Conservation (phyloP, 2,797 vertebrate genomes). For the Moxostoma hubbsi region DNA sequence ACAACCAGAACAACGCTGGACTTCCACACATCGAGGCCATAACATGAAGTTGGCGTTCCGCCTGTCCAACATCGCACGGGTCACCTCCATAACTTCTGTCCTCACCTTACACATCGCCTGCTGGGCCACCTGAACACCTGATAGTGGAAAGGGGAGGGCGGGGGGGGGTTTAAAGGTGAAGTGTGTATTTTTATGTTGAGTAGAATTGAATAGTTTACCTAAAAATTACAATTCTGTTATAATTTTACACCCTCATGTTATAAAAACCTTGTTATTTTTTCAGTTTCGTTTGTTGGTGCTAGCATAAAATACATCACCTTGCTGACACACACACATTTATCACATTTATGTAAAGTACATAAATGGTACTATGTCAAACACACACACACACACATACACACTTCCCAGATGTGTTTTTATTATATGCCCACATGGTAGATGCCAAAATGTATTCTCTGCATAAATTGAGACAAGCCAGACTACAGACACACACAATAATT, state of each 20-base stretch:
- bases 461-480: constrained; percentile 7
- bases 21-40: constrained; percentile 93
- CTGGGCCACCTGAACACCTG: constrained; percentile 77
- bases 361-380: neutral
- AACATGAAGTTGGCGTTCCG: constrained; percentile 90
- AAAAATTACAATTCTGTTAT: too few species aligned
- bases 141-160: neutral
- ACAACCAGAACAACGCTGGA: constrained; percentile 93
- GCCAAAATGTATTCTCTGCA: neutral
- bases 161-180: constrained; percentile 20
- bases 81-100: constrained; percentile 90
- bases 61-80: constrained; percentile 87
- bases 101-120: constrained; percentile 89
- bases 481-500: constrained; percentile 31
- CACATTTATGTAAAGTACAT: neutral
- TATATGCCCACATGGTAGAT: neutral
- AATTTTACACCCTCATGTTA: too few species aligned
- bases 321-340: neutral
- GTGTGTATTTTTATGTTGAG: too few species aligned
- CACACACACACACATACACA: neutral
- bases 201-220: too few species aligned
- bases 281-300: too few species aligned
- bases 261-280: too few species aligned
- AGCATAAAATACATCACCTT: neutral
- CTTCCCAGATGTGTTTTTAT: neutral